Base-by-base conservation (phyloP, 2,113 vertebrate genomes). In the Protobothrops mucrosquamatus region DNA sequence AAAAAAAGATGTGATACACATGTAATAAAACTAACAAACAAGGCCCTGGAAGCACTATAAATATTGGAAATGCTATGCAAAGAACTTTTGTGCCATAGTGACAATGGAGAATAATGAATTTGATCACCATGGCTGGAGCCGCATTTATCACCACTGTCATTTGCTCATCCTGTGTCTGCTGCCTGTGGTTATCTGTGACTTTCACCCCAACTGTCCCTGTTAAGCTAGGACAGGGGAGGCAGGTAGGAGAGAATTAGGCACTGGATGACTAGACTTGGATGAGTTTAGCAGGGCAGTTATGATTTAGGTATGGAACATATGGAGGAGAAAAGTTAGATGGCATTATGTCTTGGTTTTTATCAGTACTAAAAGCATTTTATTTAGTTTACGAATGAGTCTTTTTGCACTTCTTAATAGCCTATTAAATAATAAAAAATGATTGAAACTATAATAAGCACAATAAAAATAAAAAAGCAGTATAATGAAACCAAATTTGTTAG, bases 371-470 rank as follows among this genome's bases (percentile, higher is more conserved):
- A 93, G 46, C 0, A 90, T 3, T 54, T 39, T 89, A 3, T 94
- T 69, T 93, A 20, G 0, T 74, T 94, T 88, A 15, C 54, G 91
- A 43, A 48, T 91, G 57, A 23, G 86, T 34, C 57, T n/a, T 18
- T 92, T 95, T 81, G 90, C 1, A 3, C 91, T 94, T 94, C 26
- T 22, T 93, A 87, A 90, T 87, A 69, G 86, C 4, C 34, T 29
- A 87, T 55, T 85, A 39, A 87, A 46, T 55, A 54, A 92, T 92
- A 88, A 39, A 48, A 94, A 26, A 48, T 57, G 34, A 39, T 56
- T 94, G 48, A 93, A 94, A 94, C 94, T 57, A 34, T 59, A 89
- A 91, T 59, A 92, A 89, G 54, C 55, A 93, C 26, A 55, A 81
- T 91, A 89, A 54, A 92, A 91, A 91, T 61, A 34, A 91, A 93